Percentiles rank a stretch among this genome's conserved stretches.
Conservation (phyloP, 2,888 invertebrate species). For the Eurytoma adleriae region DNA sequence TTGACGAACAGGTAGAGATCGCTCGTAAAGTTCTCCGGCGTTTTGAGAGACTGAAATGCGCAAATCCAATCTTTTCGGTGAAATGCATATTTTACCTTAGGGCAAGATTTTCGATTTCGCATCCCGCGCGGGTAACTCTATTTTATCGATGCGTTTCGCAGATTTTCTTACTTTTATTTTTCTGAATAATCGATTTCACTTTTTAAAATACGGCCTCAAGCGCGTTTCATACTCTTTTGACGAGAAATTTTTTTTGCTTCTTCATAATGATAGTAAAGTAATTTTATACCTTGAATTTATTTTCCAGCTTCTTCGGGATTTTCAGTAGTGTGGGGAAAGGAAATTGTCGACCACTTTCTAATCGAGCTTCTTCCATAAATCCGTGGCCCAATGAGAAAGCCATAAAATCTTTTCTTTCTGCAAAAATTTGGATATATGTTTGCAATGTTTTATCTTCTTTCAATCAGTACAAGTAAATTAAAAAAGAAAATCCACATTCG, state of each 20-base stretch:
- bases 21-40: conserved; percentile 61
- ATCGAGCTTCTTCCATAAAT: conserved; percentile 51
- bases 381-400: conserved; percentile 60
- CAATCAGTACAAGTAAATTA: no score
- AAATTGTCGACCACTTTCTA: conserved; percentile 43
- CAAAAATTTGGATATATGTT: not conserved
- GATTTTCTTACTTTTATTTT: no score
- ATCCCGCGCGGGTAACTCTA: no score
- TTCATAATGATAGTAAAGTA: not conserved
- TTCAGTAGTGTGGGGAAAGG: conserved; percentile 59
- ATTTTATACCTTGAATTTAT: conserved; percentile 61
- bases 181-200: no score
- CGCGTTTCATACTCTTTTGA: no score
- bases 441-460: no score
- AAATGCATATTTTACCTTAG: not conserved
- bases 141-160: no score
- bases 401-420: conserved; percentile 61
- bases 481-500: no score
- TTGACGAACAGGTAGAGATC: conserved; percentile 62
- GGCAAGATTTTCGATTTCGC: not conserved
- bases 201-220: no score
- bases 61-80: not conserved
- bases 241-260: no score
- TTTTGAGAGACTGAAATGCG: conserved; percentile 59
- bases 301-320: conserved; percentile 55